A percentile compares a stretch with the other conserved stretches of the same genome.
These are phyloP conservation scores for Phataginus tetradactyla DNA, from an alignment of 2,797 vertebrate genomes.

Conservation along the genomic window DNA sequence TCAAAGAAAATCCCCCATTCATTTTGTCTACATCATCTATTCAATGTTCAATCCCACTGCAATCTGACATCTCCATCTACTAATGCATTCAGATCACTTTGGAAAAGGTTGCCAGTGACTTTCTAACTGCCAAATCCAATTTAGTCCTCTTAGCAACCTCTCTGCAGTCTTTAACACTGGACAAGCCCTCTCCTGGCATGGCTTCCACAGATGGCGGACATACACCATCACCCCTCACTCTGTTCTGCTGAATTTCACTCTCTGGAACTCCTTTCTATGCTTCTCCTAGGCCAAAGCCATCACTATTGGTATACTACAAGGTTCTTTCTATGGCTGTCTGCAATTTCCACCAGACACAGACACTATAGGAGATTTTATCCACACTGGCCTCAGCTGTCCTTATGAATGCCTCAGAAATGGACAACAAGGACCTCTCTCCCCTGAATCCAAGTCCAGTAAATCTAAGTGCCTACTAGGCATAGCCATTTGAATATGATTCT, in stretches of 20 bases:
- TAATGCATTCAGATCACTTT: background rate
- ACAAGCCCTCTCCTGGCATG: background rate
- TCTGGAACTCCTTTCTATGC: background rate
- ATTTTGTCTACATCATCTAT: background rate
- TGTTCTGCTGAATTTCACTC: background rate
- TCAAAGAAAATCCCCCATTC: background rate
- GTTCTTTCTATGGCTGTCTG: background rate
- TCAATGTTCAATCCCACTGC: background rate
- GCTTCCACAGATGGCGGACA: background rate
- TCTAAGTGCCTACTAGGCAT: background rate
- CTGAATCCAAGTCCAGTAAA: constrained; percentile 14
- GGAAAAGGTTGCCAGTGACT: background rate
- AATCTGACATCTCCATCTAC: background rate
- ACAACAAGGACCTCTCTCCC: background rate
- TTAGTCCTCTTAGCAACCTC: background rate
- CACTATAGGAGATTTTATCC: background rate
- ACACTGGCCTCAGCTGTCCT: background rate
- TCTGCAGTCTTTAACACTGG: background rate
- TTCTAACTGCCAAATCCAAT: background rate
- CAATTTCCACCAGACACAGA: background rate
- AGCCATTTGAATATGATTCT: background rate
- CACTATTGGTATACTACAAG: background rate
- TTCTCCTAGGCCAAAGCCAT: background rate
- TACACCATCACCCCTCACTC: background rate
- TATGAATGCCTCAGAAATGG: background rate